phyloP scores from a whole-genome alignment of 2,797 vertebrate genomes.

The Gymnoscopelus microlampas region DNA sequence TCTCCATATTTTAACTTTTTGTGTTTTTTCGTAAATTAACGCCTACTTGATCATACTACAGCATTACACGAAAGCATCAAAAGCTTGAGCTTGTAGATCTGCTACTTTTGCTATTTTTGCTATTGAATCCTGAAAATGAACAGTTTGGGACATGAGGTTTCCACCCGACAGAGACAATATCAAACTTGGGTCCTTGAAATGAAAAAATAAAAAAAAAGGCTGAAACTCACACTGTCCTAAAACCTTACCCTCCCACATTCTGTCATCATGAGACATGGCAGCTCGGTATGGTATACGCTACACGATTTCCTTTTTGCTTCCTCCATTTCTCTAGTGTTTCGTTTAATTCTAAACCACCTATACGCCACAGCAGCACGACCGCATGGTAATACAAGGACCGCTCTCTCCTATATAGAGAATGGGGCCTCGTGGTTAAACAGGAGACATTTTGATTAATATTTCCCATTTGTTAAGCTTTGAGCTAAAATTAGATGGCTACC shows the following conservation, averaged over 20 bases:
- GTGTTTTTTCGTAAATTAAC: too few relatives aligned
- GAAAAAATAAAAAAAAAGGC: too few relatives aligned
- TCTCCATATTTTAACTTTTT: too few relatives aligned
- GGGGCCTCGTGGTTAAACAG: constrained; percentile 78
- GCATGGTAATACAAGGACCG: constrained; percentile 61
- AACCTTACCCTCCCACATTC: constrained; percentile 13
- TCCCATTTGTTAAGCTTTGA: constrained; percentile 83
- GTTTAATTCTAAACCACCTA: constrained; percentile 45
- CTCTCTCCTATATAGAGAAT: constrained; percentile 72
- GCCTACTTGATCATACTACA: too few relatives aligned
- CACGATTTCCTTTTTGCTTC: constrained; percentile 34
- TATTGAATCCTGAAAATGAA: too few relatives aligned
- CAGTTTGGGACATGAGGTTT: too few relatives aligned
- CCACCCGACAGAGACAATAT: too few relatives aligned
- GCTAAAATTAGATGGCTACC: constrained; percentile 94
- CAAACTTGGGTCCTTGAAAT: too few relatives aligned
- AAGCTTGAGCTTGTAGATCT: too few relatives aligned
- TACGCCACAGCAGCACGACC: constrained; percentile 16
- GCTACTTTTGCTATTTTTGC: too few relatives aligned
- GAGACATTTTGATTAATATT: constrained; percentile 86
- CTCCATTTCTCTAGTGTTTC: constrained; percentile 48
- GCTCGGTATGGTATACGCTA: constrained; percentile 5
- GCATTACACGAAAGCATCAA: too few relatives aligned
- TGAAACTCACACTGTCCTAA: too few relatives aligned
- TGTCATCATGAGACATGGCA: constrained; percentile 26